A percentile compares a stretch with the other conserved stretches of the same genome.
These are phyloP conservation scores for Escarpia spicata DNA, from an alignment of 2,888 invertebrate genomes.

Conservation along the genomic window DNA sequence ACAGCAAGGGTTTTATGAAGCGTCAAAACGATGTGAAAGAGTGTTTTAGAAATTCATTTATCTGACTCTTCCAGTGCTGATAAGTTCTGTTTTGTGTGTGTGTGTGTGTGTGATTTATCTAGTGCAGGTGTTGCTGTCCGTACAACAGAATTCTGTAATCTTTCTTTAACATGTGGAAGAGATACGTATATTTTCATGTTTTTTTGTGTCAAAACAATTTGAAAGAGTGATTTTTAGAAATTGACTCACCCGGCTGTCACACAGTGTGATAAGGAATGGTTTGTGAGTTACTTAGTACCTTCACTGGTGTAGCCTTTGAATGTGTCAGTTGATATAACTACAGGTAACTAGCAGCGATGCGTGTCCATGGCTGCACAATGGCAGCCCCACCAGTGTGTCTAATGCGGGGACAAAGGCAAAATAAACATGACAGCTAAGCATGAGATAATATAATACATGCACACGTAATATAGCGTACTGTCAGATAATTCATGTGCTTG, in stretches of 20 bases:
- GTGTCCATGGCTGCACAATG: not conserved
- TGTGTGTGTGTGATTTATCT: not conserved
- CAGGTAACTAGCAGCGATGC: not conserved
- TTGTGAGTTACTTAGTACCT: not conserved
- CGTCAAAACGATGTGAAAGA: not conserved
- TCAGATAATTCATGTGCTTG: not conserved
- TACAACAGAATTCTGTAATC: not conserved
- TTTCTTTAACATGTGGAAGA: not conserved
- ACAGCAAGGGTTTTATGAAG: not conserved
- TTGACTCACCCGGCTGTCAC: not conserved
- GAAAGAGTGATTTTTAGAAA: conserved; percentile 6
- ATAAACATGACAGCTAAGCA: not conserved
- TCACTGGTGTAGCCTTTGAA: not conserved
- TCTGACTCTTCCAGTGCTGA: not conserved
- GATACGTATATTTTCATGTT: not conserved
- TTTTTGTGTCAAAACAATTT: not conserved
- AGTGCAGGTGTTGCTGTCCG: not conserved
- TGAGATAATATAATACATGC: conserved; percentile 4
- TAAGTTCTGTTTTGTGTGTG: not conserved
- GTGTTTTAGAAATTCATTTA: not conserved
- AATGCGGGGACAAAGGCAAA: not conserved
- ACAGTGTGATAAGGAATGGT: not conserved
- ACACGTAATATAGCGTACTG: not conserved
- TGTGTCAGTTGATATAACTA: not conserved
- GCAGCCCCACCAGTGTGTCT: not conserved